A percentile compares a stretch with the other conserved stretches of the same genome.
Evolutionary conservation across 2,113 vertebrate species (phyloP).

Genomic region (Pitta sordida): DNA sequence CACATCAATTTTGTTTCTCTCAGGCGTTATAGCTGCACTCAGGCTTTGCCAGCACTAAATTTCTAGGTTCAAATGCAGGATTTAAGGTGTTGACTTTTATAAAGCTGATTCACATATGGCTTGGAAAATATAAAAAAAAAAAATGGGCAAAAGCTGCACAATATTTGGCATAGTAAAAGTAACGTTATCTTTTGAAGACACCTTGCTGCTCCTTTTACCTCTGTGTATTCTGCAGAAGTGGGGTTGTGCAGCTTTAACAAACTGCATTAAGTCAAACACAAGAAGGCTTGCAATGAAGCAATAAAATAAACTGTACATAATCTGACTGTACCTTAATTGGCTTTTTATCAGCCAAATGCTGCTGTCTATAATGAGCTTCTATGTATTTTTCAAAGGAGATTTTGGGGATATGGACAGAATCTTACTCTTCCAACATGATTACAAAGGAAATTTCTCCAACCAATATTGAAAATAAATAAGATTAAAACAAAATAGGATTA

Average conservation of each 20-base stretch:
- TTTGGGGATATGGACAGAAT: background rate
- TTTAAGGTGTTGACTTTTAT: background rate
- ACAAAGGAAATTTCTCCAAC: constrained; percentile 30
- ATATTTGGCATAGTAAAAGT: background rate
- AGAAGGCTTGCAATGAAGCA: background rate
- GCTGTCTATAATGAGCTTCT: background rate
- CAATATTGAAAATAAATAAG: constrained; percentile 21
- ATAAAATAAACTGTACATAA: background rate
- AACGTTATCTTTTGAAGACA: background rate
- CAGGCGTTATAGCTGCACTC: accelerated
- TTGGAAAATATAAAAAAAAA: background rate
- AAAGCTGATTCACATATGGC: background rate
- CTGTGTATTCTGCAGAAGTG: background rate
- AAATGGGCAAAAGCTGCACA: background rate
- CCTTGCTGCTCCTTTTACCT: background rate
- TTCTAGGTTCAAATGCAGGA: background rate
- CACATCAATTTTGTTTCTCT: background rate
- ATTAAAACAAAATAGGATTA: constrained; percentile 46
- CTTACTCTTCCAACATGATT: background rate
- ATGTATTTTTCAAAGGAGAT: background rate
- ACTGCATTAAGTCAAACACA: background rate
- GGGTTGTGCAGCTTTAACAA: background rate
- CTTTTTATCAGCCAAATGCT: background rate
- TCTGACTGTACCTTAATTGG: background rate
- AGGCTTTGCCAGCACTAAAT: background rate